These are phyloP conservation scores for Meles meles DNA, from an alignment of 2,113 vertebrate genomes.

Conservation along the genomic window DNA sequence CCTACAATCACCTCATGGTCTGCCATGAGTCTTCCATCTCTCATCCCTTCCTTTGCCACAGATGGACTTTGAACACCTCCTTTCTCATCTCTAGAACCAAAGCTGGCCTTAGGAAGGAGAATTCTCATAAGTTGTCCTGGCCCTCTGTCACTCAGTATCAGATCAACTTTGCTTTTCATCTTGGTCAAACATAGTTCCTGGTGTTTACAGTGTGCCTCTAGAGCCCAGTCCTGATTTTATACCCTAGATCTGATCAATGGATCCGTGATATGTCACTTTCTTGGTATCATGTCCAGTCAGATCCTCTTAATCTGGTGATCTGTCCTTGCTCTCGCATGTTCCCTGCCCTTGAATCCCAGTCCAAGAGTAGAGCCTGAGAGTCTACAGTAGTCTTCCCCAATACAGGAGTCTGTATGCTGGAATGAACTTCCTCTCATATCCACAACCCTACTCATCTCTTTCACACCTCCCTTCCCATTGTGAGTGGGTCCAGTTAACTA, in stretches of 20 bases:
- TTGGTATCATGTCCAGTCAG: neutral
- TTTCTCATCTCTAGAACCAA: neutral
- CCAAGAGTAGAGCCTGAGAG: neutral
- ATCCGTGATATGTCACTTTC: neutral
- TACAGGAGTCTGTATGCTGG: neutral
- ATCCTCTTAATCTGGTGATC: neutral
- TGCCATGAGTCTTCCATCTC: neutral
- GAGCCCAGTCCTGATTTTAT: neutral
- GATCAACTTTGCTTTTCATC: neutral
- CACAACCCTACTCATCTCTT: neutral
- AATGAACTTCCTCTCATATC: neutral
- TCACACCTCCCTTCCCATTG: neutral
- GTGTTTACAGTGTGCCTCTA: neutral
- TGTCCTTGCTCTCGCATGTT: neutral
- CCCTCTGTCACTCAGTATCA: neutral
- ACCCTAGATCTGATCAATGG: neutral
- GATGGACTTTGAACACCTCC: neutral
- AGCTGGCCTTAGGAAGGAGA: neutral
- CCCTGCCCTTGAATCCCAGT: neutral
- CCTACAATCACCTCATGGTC: fast-evolving
- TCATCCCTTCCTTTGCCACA: neutral
- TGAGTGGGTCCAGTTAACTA: neutral
- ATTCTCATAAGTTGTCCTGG: neutral
- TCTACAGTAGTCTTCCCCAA: too few species aligned
- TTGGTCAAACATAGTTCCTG: neutral